Evolutionary conservation across 2,113 vertebrate genomes (phyloP).

Genomic region (Ancistrus triradiatus): DNA sequence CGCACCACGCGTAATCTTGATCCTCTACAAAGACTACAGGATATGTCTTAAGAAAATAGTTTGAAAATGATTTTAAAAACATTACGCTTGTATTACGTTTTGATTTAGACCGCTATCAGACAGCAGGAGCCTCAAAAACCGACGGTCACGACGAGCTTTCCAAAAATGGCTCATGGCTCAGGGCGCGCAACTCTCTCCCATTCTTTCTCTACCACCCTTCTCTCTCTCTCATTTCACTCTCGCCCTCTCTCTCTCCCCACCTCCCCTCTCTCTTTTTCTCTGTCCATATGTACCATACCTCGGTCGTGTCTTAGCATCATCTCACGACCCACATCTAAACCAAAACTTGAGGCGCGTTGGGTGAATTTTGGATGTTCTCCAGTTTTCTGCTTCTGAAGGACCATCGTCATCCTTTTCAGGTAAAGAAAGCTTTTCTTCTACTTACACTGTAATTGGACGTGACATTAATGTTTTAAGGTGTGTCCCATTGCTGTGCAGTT

Average conservation of each 20-base stretch:
- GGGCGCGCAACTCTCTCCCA: constrained; percentile 42
- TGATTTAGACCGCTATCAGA: not conserved
- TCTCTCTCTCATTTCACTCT: constrained; percentile 13
- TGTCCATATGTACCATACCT: constrained; percentile 13
- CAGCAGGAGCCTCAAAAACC: not conserved
- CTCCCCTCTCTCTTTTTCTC: not conserved
- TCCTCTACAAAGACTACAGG: constrained; percentile 3
- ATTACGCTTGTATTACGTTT: no score
- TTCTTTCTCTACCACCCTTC: constrained; percentile 12
- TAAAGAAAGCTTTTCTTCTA: constrained; percentile 42
- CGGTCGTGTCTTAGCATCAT: constrained; percentile 24
- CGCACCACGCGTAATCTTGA: constrained; percentile 37
- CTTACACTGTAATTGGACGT: not conserved
- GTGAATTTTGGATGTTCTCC: constrained; percentile 46
- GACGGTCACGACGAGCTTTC: constrained; percentile 40
- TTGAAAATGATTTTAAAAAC: not conserved
- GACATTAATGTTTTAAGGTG: constrained; percentile 50
- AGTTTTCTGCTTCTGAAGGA: constrained; percentile 52
- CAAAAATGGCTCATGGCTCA: constrained; percentile 40
- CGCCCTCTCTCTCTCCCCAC: constrained; percentile 11
- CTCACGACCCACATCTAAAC: constrained; percentile 36
- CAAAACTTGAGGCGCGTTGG: constrained; percentile 47
- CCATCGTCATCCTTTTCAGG: constrained; percentile 45
- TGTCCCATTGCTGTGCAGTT: constrained; percentile 46
- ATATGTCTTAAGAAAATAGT: not conserved